phyloP scores from a whole-genome alignment of 1,140 invertebrate species.

The Dendroctonus valens region DNA sequence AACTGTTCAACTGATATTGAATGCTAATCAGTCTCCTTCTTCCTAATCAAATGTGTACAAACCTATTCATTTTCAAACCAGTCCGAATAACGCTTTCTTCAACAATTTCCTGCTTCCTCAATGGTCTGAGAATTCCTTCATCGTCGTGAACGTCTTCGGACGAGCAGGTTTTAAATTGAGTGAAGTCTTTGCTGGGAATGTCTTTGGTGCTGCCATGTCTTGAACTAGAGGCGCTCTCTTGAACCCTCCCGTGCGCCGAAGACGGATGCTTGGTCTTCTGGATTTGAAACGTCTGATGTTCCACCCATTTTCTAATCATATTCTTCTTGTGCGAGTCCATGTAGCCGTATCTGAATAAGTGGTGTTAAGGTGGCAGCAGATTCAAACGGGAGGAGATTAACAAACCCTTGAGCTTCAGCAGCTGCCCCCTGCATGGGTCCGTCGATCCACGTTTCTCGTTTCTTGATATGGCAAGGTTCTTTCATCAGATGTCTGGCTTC shows the following conservation, averaged over 20 bases:
- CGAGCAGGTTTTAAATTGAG: constrained; percentile 63
- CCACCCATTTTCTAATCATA: constrained; percentile 92
- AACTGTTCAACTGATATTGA: no score
- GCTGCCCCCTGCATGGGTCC: constrained; percentile 69
- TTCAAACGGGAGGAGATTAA: not conserved
- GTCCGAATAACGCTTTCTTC: constrained; percentile 60
- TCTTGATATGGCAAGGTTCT: constrained; percentile 69
- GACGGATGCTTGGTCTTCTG: constrained; percentile 56
- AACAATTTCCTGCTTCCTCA: constrained; percentile 53
- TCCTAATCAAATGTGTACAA: not conserved
- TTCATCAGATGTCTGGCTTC: constrained; percentile 77
- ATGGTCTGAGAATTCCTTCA: constrained; percentile 41
- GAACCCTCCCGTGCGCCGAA: not conserved
- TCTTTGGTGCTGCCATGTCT: constrained; percentile 28
- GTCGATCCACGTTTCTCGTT: constrained; percentile 91
- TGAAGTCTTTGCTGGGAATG: constrained; percentile 60
- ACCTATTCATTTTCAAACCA: constrained; percentile 52
- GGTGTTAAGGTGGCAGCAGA: not conserved
- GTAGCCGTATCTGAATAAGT: constrained; percentile 69
- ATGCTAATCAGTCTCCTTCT: no score
- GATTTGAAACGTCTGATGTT: constrained; percentile 83
- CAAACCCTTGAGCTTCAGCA: constrained; percentile 23
- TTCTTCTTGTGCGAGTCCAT: constrained; percentile 89
- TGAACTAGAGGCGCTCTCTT: not conserved
- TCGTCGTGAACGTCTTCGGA: constrained; percentile 52